Evolutionary conservation across 2,113 vertebrate species (phyloP).

Genomic region (Crotophaga sulcirostris): DNA sequence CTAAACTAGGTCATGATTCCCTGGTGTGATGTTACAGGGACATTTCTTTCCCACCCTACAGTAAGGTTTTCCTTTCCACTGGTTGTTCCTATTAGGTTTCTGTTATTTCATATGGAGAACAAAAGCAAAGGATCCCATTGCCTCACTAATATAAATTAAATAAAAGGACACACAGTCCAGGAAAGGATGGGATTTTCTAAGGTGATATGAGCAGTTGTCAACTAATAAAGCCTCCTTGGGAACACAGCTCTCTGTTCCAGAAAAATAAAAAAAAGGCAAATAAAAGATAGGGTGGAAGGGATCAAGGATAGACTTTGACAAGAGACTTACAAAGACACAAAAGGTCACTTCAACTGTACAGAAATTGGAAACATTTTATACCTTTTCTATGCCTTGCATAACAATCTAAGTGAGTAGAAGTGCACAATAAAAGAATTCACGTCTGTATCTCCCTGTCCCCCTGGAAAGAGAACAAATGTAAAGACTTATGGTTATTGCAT

Average conservation of each 20-base stretch:
- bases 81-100: conserved; percentile 25
- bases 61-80: neutral
- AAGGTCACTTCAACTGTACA: neutral
- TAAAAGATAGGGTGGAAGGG: neutral
- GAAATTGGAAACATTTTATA: neutral
- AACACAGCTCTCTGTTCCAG: neutral
- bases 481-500: neutral
- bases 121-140: conserved; percentile 43
- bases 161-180: neutral
- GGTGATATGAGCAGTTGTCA: neutral
- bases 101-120: conserved; percentile 29
- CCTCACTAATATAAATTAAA: conserved; percentile 26
- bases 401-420: neutral
- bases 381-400: neutral
- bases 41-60: neutral
- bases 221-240: neutral
- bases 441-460: neutral
- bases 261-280: neutral
- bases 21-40: neutral
- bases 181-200: conserved; percentile 6
- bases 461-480: neutral
- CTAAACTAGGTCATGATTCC: conserved; percentile 26
- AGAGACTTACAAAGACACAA: neutral
- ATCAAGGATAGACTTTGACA: neutral
- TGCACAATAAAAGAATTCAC: neutral